Percentiles rank a stretch among this genome's conserved stretches.
Conservation (phyloP, 1,140 invertebrate species). For the Sarcophaga peregrina region DNA sequence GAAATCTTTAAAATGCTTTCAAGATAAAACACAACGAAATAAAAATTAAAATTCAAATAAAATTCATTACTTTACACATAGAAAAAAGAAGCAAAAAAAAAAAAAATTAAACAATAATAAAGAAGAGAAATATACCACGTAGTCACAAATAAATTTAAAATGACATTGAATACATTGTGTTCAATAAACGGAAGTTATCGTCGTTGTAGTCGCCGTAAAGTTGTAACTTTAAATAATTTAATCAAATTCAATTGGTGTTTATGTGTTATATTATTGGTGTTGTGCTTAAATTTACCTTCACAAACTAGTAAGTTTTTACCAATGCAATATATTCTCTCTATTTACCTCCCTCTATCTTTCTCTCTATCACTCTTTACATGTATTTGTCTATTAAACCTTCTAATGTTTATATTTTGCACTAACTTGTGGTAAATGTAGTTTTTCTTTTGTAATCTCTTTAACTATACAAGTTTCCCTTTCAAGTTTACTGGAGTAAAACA, state of each 20-base stretch:
- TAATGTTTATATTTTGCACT: neutral
- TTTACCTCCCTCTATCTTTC: neutral
- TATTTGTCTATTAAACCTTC: neutral
- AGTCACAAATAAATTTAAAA: conserved; percentile 32
- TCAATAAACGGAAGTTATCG: conserved; percentile 29
- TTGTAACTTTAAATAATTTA: conserved; percentile 1
- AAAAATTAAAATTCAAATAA: conserved; percentile 14
- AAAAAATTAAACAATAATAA: neutral
- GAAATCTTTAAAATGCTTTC: neutral
- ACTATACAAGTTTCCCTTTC: conserved; percentile 37
- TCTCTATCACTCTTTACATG: neutral
- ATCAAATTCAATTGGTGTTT: neutral
- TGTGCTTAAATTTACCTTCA: conserved; percentile 17
- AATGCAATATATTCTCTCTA: neutral
- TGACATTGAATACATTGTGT: conserved; percentile 34
- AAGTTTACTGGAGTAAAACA: conserved; percentile 29
- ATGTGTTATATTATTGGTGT: neutral
- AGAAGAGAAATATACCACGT: conserved; percentile 28
- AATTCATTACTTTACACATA: neutral
- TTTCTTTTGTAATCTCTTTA: conserved; percentile 8
- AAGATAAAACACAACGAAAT: neutral
- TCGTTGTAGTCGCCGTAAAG: neutral
- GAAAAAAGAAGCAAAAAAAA: neutral
- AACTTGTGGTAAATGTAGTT: neutral
- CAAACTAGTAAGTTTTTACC: conserved; percentile 8